Evolutionary conservation across 2,888 invertebrate species (phyloP).

Genomic region (Rhamphomyia laevipes): DNA sequence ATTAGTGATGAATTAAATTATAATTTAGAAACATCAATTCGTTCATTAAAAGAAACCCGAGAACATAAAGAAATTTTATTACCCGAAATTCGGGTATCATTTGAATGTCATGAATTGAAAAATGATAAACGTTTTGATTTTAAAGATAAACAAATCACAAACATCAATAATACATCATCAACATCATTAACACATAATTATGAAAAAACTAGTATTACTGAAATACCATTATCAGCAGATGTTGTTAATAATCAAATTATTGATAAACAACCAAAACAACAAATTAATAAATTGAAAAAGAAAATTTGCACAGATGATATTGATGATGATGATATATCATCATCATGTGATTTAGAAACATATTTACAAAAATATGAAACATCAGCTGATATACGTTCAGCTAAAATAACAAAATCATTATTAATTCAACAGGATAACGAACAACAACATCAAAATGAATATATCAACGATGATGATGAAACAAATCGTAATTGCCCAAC

Average conservation of each 20-base stretch:
- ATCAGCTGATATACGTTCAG: slow-evolving; percentile 3
- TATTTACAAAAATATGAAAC: slow-evolving; percentile 16
- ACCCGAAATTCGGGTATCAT: slow-evolving; percentile 9
- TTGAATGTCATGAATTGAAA: not conserved
- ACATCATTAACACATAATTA: not conserved
- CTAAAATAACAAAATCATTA: no score
- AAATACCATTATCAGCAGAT: slow-evolving; percentile 15
- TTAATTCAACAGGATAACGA: not conserved
- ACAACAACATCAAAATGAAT: slow-evolving; percentile 3
- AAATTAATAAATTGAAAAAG: not conserved
- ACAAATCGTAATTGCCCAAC: slow-evolving; percentile 20
- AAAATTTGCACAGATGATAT: not conserved
- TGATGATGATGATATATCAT: slow-evolving; percentile 10
- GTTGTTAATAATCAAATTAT: not conserved
- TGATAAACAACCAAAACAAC: not conserved
- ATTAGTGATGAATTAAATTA: slow-evolving; percentile 8
- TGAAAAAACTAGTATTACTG: slow-evolving; percentile 1
- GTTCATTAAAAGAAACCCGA: slow-evolving; percentile 3
- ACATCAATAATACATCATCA: not conserved
- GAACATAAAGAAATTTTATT: slow-evolving; percentile 10
- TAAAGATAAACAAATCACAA: not conserved
- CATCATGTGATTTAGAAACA: slow-evolving; percentile 17
- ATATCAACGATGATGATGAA: slow-evolving; percentile 9
- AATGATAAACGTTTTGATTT: not conserved
- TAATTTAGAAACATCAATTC: slow-evolving; percentile 3